A percentile compares a stretch with the other conserved stretches of the same genome.
phyloP scores from a whole-genome alignment of 2,888 invertebrate genomes.

The Anthophora plumipes region DNA sequence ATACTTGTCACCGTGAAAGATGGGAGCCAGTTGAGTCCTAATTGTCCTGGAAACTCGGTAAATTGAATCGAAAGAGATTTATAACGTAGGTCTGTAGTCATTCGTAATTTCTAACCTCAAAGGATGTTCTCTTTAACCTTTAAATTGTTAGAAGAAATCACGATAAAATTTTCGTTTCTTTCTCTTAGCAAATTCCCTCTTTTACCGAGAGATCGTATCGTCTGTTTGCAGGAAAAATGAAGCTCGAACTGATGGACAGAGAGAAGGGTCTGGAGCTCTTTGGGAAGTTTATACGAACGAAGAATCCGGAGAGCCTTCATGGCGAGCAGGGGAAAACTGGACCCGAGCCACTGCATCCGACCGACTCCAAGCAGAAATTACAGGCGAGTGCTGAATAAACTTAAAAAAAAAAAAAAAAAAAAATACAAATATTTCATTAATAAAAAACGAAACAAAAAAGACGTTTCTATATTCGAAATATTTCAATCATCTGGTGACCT shows the following conservation, averaged over 20 bases:
- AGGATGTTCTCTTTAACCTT: not conserved
- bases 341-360: slow-evolving; percentile 84
- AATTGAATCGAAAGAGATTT: not conserved
- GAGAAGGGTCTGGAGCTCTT: slow-evolving; percentile 90
- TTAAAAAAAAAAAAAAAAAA: too few species aligned
- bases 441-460: too few species aligned
- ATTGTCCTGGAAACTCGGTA: not conserved
- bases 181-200: not conserved
- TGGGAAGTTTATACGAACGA: slow-evolving; percentile 93
- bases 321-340: slow-evolving; percentile 83
- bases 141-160: not conserved
- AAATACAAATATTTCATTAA: too few species aligned
- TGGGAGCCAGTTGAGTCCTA: not conserved
- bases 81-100: not conserved
- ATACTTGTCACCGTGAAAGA: not conserved
- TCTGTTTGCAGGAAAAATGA: slow-evolving; percentile 84
- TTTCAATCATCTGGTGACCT: too few species aligned
- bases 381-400: slow-evolving; percentile 87
- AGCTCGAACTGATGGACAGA: slow-evolving; percentile 87
- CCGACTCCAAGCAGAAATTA: slow-evolving; percentile 89
- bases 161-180: too few species aligned
- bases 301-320: slow-evolving; percentile 91
- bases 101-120: not conserved
- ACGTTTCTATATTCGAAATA: too few species aligned
- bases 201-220: not conserved